These are phyloP conservation scores for Pogona vitticeps DNA, from an alignment of 2,113 vertebrate genomes.

Conservation along the genomic window DNA sequence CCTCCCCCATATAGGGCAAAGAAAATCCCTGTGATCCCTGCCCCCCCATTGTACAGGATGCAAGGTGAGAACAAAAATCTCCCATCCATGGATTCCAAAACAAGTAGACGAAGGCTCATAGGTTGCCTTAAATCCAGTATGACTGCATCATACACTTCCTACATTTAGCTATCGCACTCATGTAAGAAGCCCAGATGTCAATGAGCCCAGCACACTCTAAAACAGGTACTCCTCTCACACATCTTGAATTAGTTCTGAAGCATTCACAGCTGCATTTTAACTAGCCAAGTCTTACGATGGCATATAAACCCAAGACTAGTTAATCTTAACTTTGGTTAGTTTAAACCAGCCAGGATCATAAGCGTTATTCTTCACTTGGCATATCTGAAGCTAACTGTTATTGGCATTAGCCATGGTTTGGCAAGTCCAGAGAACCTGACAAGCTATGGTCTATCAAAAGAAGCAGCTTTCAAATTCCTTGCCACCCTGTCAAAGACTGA, in stretches of 20 bases:
- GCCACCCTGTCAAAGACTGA: background rate
- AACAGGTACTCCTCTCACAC: background rate
- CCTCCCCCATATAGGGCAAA: background rate
- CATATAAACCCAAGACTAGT: background rate
- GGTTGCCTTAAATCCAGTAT: background rate
- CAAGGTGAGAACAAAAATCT: background rate
- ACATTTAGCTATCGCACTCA: background rate
- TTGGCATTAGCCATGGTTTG: background rate
- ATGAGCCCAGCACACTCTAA: background rate
- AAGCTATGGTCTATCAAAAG: background rate
- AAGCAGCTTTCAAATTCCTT: background rate
- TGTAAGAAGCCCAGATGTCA: background rate
- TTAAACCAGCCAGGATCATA: too few relatives aligned
- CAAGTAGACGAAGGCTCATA: background rate
- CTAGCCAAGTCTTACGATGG: background rate
- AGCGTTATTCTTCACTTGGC: too few relatives aligned
- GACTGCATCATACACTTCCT: background rate
- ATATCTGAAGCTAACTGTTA: background rate
- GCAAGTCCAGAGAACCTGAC: background rate
- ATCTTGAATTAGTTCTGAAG: background rate
- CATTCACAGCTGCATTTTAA: background rate
- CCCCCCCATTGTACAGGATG: background rate
- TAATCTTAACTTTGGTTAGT: background rate
- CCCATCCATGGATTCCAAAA: background rate
- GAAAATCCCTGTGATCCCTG: background rate